Evolutionary conservation across 2,888 invertebrate species (phyloP).

Genomic region (Caenorhabditis sp.): DNA sequence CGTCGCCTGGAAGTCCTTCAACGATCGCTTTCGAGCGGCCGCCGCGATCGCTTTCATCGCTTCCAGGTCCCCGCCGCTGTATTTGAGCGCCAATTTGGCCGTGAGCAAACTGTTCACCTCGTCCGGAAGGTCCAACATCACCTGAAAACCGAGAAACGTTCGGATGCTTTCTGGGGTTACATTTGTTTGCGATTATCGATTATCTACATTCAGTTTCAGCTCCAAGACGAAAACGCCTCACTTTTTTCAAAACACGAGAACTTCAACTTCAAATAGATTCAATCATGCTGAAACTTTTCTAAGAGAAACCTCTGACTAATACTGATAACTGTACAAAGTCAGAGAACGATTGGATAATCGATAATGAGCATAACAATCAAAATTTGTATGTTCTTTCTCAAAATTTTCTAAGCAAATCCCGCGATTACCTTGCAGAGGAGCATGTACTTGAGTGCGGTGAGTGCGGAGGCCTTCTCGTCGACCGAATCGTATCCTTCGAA

Average conservation of each 20-base stretch:
- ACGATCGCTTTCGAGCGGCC: slow-evolving; percentile 94
- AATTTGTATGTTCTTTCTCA: no score
- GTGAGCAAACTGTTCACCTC: slow-evolving; percentile 84
- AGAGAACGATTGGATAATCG: no score
- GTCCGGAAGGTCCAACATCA: slow-evolving; percentile 77
- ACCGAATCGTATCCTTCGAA: slow-evolving; percentile 96
- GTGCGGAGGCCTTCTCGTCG: slow-evolving; percentile 88
- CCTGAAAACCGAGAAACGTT: slow-evolving; percentile 61
- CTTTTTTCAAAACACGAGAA: no score
- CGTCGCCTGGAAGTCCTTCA: slow-evolving; percentile 91
- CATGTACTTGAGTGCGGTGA: slow-evolving; percentile 99
- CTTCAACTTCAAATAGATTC: no score
- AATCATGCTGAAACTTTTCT: no score
- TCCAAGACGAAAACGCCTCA: no score
- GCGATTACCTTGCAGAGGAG: slow-evolving; percentile 97
- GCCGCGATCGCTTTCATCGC: slow-evolving; percentile 98
- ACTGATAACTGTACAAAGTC: no score
- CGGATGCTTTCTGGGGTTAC: no score
- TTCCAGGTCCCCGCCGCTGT: slow-evolving; percentile 90
- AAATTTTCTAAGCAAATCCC: slow-evolving; percentile 6
- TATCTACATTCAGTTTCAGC: no score
- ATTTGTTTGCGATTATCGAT: no score
- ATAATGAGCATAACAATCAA: no score
- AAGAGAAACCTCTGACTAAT: no score
- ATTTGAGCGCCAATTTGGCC: slow-evolving; percentile 96